Conservation (phyloP, 1,140 invertebrate species). For the Diuraphis noxia region DNA sequence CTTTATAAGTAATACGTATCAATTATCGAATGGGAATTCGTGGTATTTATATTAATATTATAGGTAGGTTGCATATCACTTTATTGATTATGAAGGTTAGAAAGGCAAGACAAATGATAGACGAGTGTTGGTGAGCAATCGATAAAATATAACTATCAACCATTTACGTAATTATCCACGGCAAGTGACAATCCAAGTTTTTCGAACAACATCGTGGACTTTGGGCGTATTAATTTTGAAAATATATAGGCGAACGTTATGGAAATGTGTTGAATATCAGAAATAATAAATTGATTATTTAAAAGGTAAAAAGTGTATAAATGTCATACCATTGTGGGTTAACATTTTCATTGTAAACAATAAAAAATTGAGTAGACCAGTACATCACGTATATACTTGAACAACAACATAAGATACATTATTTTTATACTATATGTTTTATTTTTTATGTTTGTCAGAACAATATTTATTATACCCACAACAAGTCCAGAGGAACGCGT, state of each 20-base stretch:
- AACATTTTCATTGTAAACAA: not conserved
- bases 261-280: not conserved
- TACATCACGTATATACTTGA: not conserved
- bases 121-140: not conserved
- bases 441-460: not conserved
- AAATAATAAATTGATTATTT: not conserved
- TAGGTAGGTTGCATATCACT: not conserved
- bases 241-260: too few relatives aligned
- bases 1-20: too few relatives aligned
- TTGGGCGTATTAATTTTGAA: too few relatives aligned
- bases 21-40: not conserved
- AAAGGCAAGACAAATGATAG: not conserved
- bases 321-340: not conserved
- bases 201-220: too few relatives aligned
- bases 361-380: not conserved
- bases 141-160: not conserved
- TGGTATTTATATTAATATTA: not conserved
- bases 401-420: not conserved
- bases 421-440: not conserved
- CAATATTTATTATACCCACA: not conserved
- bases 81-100: too few relatives aligned
- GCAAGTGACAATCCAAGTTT: too few relatives aligned
- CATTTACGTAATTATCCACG: too few relatives aligned
- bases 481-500: not conserved
- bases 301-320: not conserved